Base-by-base conservation (phyloP, 2,888 invertebrate species). In the Ormyrus thymus region DNA sequence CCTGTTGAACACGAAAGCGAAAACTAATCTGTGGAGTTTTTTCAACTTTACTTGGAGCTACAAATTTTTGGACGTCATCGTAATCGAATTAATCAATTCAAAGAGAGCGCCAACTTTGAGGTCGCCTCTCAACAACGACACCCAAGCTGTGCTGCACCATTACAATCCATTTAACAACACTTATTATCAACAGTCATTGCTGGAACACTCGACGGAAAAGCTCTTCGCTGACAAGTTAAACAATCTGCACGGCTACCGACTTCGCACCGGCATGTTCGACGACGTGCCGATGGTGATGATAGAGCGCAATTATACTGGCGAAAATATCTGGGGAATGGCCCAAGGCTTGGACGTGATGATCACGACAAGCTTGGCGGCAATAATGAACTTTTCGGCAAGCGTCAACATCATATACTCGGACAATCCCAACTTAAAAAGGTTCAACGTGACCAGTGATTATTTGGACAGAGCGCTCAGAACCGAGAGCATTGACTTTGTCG, bases 271-370 rank as follows among this genome's bases (percentile, higher is more conserved):
- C 1, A 48, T 74, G 10, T 65, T 61, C 53, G 65, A 75, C n/a
- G 70, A 75, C 9, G 29, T 75, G 1, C 75, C 75, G 0, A 29
- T 70, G 65, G 75, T 79, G 2, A 79, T 79, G 79, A 65, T 79
- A 1, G 48, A 75, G 0, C 43, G 10, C 0, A 65, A 68, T 46
- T 69, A 78, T 7, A 15, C 53, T 0, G 65, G 53, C 3, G 10
- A 55, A 0, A 65, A 71, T 7, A 3, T 48, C 0, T 78, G 56
- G 68, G 45, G 13, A 4, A 43, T 56, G 55, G 59, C 46, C 0
- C 56, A 73, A 6, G 78, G 78, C 6, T 0, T 78, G 53, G 78
- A 73, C n/a, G 73, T 78, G 0, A 29, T 9, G 13, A 59, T 73
- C 0, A 56, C 73, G 1, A 29, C 50, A 4, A 69, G 56, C 8